Percentiles rank a stretch among this genome's conserved stretches.
phyloP scores from a whole-genome alignment of 2,113 vertebrate genomes.

The Telmatochromis sp. region DNA sequence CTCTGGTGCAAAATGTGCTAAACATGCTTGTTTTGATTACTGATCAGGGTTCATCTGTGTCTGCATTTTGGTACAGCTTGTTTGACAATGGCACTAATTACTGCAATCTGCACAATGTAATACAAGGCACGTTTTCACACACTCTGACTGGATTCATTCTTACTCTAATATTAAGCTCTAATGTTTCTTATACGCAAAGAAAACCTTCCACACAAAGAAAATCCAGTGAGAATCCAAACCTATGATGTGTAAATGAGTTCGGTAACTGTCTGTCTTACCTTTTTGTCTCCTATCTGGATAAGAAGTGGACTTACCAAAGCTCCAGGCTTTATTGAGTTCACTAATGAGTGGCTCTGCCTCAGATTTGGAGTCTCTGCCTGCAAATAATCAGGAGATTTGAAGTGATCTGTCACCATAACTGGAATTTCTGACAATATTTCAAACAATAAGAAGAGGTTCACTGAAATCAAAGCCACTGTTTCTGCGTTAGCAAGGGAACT shows the following conservation, averaged over 20 bases:
- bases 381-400: not conserved
- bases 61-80: conserved; percentile 33
- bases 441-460: not conserved
- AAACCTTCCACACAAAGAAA: not conserved
- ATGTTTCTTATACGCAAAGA: not conserved
- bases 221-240: not conserved
- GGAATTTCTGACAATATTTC: not conserved
- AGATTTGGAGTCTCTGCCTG: conserved; percentile 16
- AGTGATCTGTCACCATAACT: not conserved
- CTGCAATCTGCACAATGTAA: conserved; percentile 48
- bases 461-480: not conserved
- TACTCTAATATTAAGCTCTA: not conserved
- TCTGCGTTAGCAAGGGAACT: not conserved
- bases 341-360: conserved; percentile 56
- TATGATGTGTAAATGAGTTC: not conserved
- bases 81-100: conserved; percentile 57
- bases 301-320: conserved; percentile 47
- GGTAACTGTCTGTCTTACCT: not conserved
- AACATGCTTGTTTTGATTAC: not conserved
- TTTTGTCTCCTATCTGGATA: not conserved
- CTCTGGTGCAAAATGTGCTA: not conserved
- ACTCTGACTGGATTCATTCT: not conserved
- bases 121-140: conserved; percentile 5
- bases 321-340: conserved; percentile 42
- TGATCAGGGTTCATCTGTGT: conserved; percentile 35